Base-by-base conservation (phyloP, 2,888 invertebrate species). In the Thumatha senex region DNA sequence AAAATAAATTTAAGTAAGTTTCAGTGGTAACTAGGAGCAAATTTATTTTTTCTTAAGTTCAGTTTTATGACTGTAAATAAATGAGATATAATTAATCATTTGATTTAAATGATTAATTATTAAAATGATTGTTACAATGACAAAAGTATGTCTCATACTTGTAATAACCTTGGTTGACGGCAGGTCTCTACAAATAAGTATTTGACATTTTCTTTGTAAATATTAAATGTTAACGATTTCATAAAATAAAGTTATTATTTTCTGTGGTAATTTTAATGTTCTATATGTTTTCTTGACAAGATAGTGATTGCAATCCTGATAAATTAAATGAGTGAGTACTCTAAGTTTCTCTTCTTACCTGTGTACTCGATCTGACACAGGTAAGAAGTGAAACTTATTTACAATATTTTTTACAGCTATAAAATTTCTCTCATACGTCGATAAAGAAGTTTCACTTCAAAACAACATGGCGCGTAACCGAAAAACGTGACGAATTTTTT, bases 31-130 rank as follows among this genome's bases (percentile, higher is more conserved):
- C 10, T 48, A 8, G 41, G 29, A 36, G 18, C 12, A 41, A 10
- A 10, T 36, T 41, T 42, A 31, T 14, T 42, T 36, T 35, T 5
- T 41, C 12, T 35, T 40, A 7, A 24, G 14, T 34, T 33, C 11
- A 41, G 30, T 63, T 55, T 46, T 13, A 34, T 51, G 51, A 40
- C 45, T 4, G 5, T 24, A 54, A 64, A 64, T 59, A 46, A 47
- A 47, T 47, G 47, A 50, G 15, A 57, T 44, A 51, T 55, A 62
- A 64, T 64, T 64, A 64, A 64, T 62, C 51, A 64, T 59, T 48
- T 46, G 2, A 24, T 24, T 24, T 62, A 64, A 62, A 53, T 40
- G 64, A 48, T 55, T 40, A n/a, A n/a, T n/a, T 24, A 24, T 24
- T 24, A 64, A 64, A 62, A 53, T 40, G 64, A 48, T 55, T 40